Evolutionary conservation across 1,140 invertebrate species (phyloP).

Genomic region (Calephelis virginiensis): DNA sequence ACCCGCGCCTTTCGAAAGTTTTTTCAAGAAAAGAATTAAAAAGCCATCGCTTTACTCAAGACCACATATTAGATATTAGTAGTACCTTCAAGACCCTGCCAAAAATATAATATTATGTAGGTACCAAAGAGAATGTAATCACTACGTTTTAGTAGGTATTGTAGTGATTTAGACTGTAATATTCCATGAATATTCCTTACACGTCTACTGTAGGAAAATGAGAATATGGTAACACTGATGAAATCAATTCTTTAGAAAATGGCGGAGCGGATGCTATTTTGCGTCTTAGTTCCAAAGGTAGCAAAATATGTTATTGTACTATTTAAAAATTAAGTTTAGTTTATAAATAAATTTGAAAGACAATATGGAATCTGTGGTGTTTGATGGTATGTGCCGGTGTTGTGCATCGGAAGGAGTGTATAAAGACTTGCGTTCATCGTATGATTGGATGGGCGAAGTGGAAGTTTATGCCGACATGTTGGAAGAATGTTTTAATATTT

Average conservation of each 20-base stretch:
- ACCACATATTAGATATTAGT: too few relatives aligned
- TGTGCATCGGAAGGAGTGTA: conserved; percentile 62
- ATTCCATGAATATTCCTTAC: too few relatives aligned
- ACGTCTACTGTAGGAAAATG: too few relatives aligned
- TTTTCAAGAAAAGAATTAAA: too few relatives aligned
- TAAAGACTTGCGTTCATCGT: conserved; percentile 56
- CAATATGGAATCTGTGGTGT: conserved; percentile 49
- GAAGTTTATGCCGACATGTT: conserved; percentile 67
- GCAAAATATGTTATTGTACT: conserved; percentile 26
- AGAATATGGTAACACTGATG: conserved; percentile 5
- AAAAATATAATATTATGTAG: too few relatives aligned
- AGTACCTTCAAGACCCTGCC: too few relatives aligned
- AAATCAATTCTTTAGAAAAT: conserved; percentile 44
- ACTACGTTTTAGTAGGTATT: too few relatives aligned
- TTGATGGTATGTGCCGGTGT: conserved; percentile 61
- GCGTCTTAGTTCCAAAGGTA: conserved; percentile 33
- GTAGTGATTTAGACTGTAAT: too few relatives aligned
- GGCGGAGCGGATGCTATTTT: conserved; percentile 45
- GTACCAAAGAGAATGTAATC: too few relatives aligned
- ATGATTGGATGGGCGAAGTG: conserved; percentile 65
- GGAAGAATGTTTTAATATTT: conserved; percentile 63
- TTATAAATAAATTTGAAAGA: conserved; percentile 40
- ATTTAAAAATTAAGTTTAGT: conserved; percentile 37
- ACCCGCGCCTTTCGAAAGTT: too few relatives aligned
- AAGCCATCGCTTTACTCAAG: too few relatives aligned